Conservation (phyloP, 2,797 vertebrate genomes). For the Tokudaia muenninki region DNA sequence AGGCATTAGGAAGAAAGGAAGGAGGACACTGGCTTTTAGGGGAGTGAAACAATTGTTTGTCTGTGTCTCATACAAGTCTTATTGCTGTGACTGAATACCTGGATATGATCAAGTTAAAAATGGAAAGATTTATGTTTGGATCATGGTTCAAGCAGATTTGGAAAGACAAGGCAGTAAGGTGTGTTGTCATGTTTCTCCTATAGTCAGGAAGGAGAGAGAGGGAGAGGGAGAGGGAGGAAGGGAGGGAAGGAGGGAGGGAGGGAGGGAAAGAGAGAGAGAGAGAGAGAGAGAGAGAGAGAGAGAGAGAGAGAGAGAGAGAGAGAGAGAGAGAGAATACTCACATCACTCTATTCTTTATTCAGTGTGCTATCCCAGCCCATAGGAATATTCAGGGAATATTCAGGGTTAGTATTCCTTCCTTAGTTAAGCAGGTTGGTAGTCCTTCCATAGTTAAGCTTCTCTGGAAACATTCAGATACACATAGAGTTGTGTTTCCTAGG, state of each 20-base stretch:
- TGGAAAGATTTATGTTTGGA: not conserved
- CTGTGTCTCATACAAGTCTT: not conserved
- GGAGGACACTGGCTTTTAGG: not conserved
- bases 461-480: not conserved
- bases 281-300: not conserved
- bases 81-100: not conserved
- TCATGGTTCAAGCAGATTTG: not conserved
- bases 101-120: not conserved
- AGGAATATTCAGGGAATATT: not conserved
- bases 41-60: not conserved
- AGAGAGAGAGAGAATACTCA: not conserved
- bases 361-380: not conserved
- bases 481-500: not conserved
- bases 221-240: not conserved
- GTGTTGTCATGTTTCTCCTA: not conserved
- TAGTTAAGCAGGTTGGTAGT: not conserved
- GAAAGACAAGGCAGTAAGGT: not conserved
- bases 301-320: not conserved
- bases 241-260: fast-evolving
- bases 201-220: not conserved
- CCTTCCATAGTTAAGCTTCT: not conserved
- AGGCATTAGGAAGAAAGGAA: not conserved
- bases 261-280: not conserved
- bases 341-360: not conserved
- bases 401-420: not conserved